Base-by-base conservation (phyloP, 2,888 invertebrate species). In the Amiota mariae region DNA sequence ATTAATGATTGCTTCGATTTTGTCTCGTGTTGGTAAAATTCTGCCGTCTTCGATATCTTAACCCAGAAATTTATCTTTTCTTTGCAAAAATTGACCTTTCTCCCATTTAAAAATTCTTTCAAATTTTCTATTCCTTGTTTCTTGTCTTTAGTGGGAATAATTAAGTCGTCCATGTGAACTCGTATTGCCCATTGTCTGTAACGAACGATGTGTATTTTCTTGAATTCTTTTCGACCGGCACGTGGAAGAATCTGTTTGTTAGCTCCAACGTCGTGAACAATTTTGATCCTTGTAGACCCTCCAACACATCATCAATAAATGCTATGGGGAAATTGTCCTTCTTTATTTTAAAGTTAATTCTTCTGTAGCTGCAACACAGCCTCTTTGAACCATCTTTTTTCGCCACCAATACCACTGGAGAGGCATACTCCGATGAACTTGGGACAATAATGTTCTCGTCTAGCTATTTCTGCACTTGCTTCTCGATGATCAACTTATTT, bases 331-430 rank as follows among this genome's bases (percentile, higher is more conserved):
- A 67, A 20, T 49, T 67, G 13, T 67, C 49, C 4, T 51, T 20
- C 11, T 49, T 49, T 2, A 48, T 67, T 49, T 67, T 67, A 48
- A 15, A 48, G 24, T 67, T 67, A n/a, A 67, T 49, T 24, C 49
- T 67, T 20, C 49, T 49, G 13, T 49, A 49, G 15, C 49, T 51
- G 15, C 67, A 49, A 20, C 67, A 67, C 10, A 67, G 18, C 4
- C 67, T 48, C 18, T 67, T 67, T 13, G 48, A 15, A 20, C 49
- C 67, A 67, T 67, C 49, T 18, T 67, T 67, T 15, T 67, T 67
- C 6, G 49, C 6, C 11, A 54, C 67, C 24, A 49, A 15, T 13
- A 67, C 67, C 24, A 67, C 12, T 8, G 66, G 6, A 10, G 66
- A 24, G 8, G 67, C 67, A 3, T 67, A 67, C 18, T 67, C 67